A percentile compares a stretch with the other conserved stretches of the same genome.
These are phyloP conservation scores for Percopsis transmontana DNA, from an alignment of 2,113 vertebrate species.

Conservation along the genomic window DNA sequence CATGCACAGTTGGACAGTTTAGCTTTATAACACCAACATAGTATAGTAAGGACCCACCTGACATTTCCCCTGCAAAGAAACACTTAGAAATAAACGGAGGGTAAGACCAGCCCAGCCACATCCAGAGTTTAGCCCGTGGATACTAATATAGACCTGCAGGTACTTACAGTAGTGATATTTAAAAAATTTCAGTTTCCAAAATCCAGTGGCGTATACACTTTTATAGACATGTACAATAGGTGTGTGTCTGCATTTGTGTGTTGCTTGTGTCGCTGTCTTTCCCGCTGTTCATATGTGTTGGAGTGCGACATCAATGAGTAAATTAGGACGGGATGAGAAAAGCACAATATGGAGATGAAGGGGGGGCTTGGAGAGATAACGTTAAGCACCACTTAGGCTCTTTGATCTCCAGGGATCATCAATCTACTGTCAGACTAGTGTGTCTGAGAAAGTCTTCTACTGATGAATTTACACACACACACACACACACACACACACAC, in stretches of 20 bases:
- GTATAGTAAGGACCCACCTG: neutral
- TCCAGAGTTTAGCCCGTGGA: neutral
- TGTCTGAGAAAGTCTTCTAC: slow-evolving; percentile 65
- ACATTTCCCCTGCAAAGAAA: neutral
- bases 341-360: slow-evolving; percentile 16
- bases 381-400: slow-evolving; percentile 73
- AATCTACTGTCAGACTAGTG: slow-evolving; percentile 58
- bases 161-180: slow-evolving; percentile 50
- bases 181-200: slow-evolving; percentile 43
- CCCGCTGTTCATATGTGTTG: neutral
- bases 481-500: slow-evolving; percentile 19
- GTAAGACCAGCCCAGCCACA: neutral
- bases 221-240: neutral
- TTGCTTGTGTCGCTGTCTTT: too few relatives aligned
- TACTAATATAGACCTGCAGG: too few relatives aligned
- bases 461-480: slow-evolving; percentile 42
- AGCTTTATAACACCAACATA: slow-evolving; percentile 6
- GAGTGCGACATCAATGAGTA: neutral
- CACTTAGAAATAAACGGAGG: slow-evolving; percentile 1
- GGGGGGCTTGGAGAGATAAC: slow-evolving; percentile 46
- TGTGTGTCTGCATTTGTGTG: neutral
- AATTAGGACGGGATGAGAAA: slow-evolving; percentile 20
- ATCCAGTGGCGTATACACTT: neutral
- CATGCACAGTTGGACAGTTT: neutral
- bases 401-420: slow-evolving; percentile 72